Base-by-base conservation (phyloP, 2,888 invertebrate species). In the Polyommatus icarus region DNA sequence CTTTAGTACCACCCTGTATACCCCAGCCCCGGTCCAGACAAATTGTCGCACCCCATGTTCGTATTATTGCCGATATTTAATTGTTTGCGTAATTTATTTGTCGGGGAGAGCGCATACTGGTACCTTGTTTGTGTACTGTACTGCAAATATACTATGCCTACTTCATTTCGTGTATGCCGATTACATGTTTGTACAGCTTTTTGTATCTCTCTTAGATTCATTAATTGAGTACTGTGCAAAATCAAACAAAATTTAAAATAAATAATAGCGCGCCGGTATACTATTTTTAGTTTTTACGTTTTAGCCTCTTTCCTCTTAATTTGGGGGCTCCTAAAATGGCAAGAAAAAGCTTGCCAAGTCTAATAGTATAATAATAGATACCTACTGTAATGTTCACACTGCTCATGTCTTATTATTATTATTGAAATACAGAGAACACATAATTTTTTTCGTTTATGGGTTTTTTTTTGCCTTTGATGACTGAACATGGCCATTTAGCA, bases 71-170 rank as follows among this genome's bases (percentile, higher is more conserved):
- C 91, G 90, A 94, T 94, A 94, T 94, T 94, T 94, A 94, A 94
- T 94, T 94, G 93, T 93, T 94, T 94, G 93, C 91, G 93, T 94
- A 94, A 94, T 94, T 93, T 94, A 94, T 93, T 93, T 93, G 88
- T 86, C 85, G 84, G 84, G 83, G 83, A 79, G 78, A 81, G 89
- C 89, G 87, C 89, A 83, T 79, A 87, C 81, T 29, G 20, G 24
- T 20, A 24, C 15, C 29, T 32, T 32, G 67, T 67, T 24, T 61
- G 20, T 61, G 24, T 61, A 24, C 61, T 24, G 46, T 46, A 46
- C 8, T 61, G 12, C 61, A 61, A 61, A 67, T 67, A 32, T 67
- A 32, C 67, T 32, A 12, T 59, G 20, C 67, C 20, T 67, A 29
- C 61, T 61, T 24, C 29, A 67, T 32, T 67, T 32, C 12, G 10